Conservation (phyloP, 2,797 vertebrate species). For the Betta splendens region DNA sequence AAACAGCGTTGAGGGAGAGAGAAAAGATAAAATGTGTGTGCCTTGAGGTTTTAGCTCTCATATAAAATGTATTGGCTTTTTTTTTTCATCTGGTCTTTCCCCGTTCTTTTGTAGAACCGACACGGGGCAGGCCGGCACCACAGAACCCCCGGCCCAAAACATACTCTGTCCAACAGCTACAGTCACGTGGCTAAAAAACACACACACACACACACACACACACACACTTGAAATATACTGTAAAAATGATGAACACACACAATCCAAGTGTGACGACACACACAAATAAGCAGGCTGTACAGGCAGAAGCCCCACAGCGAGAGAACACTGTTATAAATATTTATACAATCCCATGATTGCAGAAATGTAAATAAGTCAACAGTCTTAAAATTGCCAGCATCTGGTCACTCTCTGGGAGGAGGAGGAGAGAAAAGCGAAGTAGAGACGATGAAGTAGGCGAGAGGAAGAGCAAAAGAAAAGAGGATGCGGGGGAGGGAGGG, state of each 20-base stretch:
- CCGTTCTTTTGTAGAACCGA: neutral
- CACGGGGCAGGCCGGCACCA: slow-evolving; percentile 18
- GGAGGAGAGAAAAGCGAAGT: neutral
- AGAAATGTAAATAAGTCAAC: slow-evolving; percentile 75
- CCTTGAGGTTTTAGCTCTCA: slow-evolving; percentile 46
- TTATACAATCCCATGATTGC: slow-evolving; percentile 60
- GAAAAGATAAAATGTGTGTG: slow-evolving; percentile 35
- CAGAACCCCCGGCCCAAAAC: slow-evolving; percentile 8
- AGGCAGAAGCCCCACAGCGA: slow-evolving; percentile 60
- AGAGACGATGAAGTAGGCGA: slow-evolving; percentile 3
- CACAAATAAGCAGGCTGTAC: slow-evolving; percentile 29
- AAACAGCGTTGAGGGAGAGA: slow-evolving; percentile 38
- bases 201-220: slow-evolving; percentile 1
- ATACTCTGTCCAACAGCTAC: slow-evolving; percentile 23
- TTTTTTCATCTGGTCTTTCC: slow-evolving; percentile 33
- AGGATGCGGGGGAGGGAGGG: slow-evolving; percentile 2
- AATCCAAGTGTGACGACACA: too few relatives aligned
- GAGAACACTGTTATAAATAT: slow-evolving; percentile 62
- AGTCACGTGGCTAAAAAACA: slow-evolving; percentile 15
- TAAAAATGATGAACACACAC: slow-evolving; percentile 12
- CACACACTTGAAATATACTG: too few relatives aligned
- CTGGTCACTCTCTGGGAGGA: slow-evolving; percentile 53
- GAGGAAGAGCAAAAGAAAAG: slow-evolving; percentile 2
- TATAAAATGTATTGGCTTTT: slow-evolving; percentile 44
- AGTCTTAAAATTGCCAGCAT: slow-evolving; percentile 66